Evolutionary conservation across 2,888 invertebrate species (phyloP).

Genomic region (Apocheima hispidaria): DNA sequence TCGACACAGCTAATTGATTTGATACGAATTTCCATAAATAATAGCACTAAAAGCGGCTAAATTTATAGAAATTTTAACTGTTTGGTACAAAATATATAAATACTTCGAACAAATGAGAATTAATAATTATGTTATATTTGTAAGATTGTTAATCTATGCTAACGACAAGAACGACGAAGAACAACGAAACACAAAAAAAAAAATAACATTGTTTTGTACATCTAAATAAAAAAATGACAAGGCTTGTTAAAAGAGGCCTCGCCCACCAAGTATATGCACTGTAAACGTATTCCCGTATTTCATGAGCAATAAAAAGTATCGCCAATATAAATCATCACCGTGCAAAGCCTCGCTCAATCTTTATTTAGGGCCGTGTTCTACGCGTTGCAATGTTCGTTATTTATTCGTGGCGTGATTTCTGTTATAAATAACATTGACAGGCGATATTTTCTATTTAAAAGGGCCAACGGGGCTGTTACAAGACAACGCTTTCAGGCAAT

Average conservation of each 20-base stretch:
- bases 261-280: neutral
- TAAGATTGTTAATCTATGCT: neutral
- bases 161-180: neutral
- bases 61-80: neutral
- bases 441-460: conserved; percentile 73
- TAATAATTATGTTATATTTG: neutral
- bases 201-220: no score
- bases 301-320: conserved; percentile 46
- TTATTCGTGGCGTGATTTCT: conserved; percentile 65
- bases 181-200: no score
- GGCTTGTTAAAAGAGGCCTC: no score
- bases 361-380: conserved; percentile 58
- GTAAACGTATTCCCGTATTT: conserved; percentile 22
- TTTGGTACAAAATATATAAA: no score
- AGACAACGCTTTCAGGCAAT: conserved; percentile 82
- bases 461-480: conserved; percentile 62
- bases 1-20: conserved; percentile 38
- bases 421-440: conserved; percentile 73
- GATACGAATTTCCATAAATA: conserved; percentile 31
- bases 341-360: conserved; percentile 62
- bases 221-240: no score
- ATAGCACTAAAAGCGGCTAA: neutral
- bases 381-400: conserved; percentile 52
- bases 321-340: conserved; percentile 53
- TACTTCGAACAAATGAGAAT: no score